These are phyloP conservation scores for Synanthedon vespiformis DNA, from an alignment of 2,888 invertebrate genomes.

Conservation along the genomic window DNA sequence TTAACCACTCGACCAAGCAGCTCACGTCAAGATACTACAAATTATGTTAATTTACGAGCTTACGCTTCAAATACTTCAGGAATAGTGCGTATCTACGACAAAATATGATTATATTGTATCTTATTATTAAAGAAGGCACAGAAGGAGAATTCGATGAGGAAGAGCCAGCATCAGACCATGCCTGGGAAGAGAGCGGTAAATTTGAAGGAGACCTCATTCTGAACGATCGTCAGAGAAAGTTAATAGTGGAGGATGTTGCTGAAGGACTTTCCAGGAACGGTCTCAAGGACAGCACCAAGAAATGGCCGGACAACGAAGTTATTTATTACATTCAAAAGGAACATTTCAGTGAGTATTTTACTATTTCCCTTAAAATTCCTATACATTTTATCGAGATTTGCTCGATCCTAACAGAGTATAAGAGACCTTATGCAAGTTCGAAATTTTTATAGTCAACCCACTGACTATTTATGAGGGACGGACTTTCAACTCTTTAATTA, in stretches of 20 bases:
- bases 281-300: conserved; percentile 48
- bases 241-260: conserved; percentile 49
- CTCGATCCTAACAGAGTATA: too few relatives aligned
- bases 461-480: too few relatives aligned
- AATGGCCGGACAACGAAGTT: conserved; percentile 61
- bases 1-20: too few relatives aligned
- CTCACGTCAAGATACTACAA: too few relatives aligned
- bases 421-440: too few relatives aligned
- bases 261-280: conserved; percentile 60
- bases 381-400: too few relatives aligned
- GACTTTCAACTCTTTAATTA: too few relatives aligned
- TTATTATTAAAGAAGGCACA: background rate
- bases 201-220: conserved; percentile 67
- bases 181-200: conserved; percentile 65
- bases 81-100: too few relatives aligned
- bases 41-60: too few relatives aligned
- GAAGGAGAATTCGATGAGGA: conserved; percentile 42
- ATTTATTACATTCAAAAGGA: conserved; percentile 54
- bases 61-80: too few relatives aligned
- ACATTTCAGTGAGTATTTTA: conserved; percentile 51
- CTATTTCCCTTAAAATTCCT: too few relatives aligned
- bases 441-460: too few relatives aligned
- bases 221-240: conserved; percentile 52
- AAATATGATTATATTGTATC: background rate
- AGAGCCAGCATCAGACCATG: conserved; percentile 41